These are phyloP conservation scores for Umimayanthus kanabou DNA, from an alignment of 92 coral and sea anemone genomes.

Conservation along the genomic window DNA sequence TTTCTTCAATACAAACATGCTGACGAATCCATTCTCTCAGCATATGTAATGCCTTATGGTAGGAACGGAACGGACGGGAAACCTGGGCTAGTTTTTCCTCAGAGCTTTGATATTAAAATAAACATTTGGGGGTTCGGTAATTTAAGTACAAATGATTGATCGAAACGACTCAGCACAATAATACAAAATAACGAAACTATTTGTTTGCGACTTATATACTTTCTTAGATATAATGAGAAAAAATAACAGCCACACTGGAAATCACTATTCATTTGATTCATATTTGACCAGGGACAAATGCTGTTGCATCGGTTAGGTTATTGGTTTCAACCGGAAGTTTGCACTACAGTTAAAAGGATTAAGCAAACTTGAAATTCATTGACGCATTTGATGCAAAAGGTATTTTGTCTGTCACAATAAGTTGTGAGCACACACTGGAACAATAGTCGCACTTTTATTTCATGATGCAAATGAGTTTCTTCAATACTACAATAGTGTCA, in stretches of 20 bases:
- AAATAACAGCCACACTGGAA: background rate
- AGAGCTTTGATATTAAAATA: too few species aligned
- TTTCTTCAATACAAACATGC: too few species aligned
- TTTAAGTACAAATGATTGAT: too few species aligned
- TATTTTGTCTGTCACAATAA: background rate
- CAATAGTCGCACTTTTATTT: background rate
- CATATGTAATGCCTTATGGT: too few species aligned
- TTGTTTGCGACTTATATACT: too few species aligned
- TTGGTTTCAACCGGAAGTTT: background rate
- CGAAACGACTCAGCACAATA: background rate
- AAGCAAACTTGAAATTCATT: background rate
- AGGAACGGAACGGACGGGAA: too few species aligned
- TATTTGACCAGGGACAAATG: background rate
- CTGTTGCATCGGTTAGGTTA: background rate
- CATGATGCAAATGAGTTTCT: background rate
- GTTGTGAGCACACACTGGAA: too few species aligned
- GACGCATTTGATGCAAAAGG: background rate
- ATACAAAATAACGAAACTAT: too few species aligned
- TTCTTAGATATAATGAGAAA: background rate
- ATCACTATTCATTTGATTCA: background rate
- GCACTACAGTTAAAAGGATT: background rate
- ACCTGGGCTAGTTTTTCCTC: too few species aligned
- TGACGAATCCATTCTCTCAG: too few species aligned
- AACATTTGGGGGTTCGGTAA: too few species aligned
- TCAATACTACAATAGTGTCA: background rate